phyloP scores from a whole-genome alignment of 2,113 vertebrate species.

The Antechinus flavipes region DNA sequence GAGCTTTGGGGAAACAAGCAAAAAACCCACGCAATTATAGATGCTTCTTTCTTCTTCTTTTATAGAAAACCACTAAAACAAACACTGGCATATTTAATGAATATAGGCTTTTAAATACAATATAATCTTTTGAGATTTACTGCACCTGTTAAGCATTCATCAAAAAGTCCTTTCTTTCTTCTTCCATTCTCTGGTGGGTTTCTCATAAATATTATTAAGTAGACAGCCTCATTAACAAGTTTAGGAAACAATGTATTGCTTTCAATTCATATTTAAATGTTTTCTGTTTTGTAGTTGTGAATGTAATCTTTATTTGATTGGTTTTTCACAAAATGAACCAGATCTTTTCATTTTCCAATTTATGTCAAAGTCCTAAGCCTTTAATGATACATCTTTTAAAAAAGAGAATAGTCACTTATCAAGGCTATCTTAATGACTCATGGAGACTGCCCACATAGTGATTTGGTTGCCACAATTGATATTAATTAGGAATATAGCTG shows the following conservation, averaged over 20 bases:
- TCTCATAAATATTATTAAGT: background rate
- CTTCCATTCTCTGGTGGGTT: background rate
- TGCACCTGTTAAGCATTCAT: background rate
- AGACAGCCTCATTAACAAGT: background rate
- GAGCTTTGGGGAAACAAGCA: background rate
- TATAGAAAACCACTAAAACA: background rate
- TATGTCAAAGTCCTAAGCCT: background rate
- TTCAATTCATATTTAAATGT: background rate
- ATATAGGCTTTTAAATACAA: background rate
- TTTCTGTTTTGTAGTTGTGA: background rate
- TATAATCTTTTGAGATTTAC: background rate
- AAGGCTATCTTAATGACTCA: background rate
- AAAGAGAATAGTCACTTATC: background rate
- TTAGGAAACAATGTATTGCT: background rate
- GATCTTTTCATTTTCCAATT: background rate
- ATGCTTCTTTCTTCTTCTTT: background rate
- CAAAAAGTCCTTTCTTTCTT: background rate
- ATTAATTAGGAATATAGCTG: background rate
- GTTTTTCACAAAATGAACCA: background rate
- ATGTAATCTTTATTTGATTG: background rate
- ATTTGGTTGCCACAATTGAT: background rate
- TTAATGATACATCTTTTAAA: background rate
- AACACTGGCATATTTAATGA: background rate
- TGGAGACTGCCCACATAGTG: background rate
- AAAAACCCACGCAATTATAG: background rate